Percentiles rank a stretch among this genome's conserved stretches.
These are phyloP conservation scores for Nesogale talazaci DNA, from an alignment of 2,113 vertebrate species.

Conservation along the genomic window DNA sequence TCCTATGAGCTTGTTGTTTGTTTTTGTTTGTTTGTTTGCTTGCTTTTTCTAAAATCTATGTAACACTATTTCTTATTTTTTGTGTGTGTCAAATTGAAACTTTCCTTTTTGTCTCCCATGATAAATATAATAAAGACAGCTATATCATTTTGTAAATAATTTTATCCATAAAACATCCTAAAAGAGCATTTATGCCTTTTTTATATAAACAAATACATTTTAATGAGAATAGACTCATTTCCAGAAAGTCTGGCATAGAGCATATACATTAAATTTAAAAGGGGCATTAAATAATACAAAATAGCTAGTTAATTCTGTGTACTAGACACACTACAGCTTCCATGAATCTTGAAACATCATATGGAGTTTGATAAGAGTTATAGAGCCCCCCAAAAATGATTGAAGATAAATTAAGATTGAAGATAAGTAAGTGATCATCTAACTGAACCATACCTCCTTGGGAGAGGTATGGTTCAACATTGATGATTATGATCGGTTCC, in stretches of 20 bases:
- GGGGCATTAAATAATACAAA: conserved; percentile 17
- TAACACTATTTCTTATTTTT: conserved; percentile 37
- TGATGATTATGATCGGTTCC: no score
- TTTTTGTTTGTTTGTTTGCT: not conserved
- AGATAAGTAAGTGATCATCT: no score
- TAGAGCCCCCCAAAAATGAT: no score
- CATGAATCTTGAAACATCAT: conserved; percentile 19
- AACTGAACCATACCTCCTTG: no score
- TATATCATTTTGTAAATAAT: not conserved
- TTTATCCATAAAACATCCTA: not conserved
- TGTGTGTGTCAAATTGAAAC: not conserved
- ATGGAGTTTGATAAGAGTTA: no score
- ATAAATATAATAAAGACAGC: conserved; percentile 12
- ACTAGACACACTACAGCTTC: not conserved
- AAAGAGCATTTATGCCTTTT: not conserved
- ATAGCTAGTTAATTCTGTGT: not conserved
- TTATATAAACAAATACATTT: not conserved
- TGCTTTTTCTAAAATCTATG: conserved; percentile 45
- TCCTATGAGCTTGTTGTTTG: conserved; percentile 46
- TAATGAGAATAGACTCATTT: conserved; percentile 40
- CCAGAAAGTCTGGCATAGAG: not conserved
- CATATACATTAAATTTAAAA: conserved; percentile 35
- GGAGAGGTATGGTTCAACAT: no score
- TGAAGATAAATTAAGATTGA: no score
- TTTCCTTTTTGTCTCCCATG: conserved; percentile 51